Evolutionary conservation across 2,888 invertebrate genomes (phyloP).

Genomic region (Bibio marci): DNA sequence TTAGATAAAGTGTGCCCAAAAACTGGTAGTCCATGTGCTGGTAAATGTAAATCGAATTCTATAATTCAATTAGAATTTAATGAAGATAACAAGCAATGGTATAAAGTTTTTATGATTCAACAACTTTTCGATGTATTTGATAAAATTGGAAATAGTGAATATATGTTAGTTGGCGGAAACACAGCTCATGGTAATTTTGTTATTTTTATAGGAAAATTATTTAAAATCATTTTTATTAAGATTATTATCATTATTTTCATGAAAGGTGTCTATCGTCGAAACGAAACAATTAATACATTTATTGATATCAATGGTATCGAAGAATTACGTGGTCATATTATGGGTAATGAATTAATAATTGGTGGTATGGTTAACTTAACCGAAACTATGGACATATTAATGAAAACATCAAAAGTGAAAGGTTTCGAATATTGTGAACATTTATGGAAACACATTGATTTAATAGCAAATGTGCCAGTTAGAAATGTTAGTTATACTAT

Average conservation of each 20-base stretch:
- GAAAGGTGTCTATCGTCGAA: conserved; percentile 29
- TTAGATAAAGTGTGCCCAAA: conserved; percentile 23
- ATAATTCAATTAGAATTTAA: conserved; percentile 11
- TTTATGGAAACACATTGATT: conserved; percentile 36
- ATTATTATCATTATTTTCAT: no score
- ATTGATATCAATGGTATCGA: conserved; percentile 44
- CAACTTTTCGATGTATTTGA: conserved; percentile 38
- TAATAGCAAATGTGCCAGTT: conserved; percentile 48
- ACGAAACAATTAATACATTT: conserved; percentile 31
- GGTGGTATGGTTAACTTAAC: conserved; percentile 38
- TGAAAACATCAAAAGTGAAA: conserved; percentile 18
- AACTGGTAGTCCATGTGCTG: conserved; percentile 23
- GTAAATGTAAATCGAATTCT: conserved; percentile 18
- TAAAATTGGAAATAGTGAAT: conserved; percentile 30
- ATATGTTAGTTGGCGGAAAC: conserved; percentile 52
- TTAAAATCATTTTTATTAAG: conserved; percentile 18
- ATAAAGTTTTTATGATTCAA: conserved; percentile 36
- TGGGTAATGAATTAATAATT: conserved; percentile 16
- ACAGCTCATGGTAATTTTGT: conserved; percentile 39
- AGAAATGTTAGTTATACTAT: conserved; percentile 42
- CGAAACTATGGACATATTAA: conserved; percentile 32
- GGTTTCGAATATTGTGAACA: conserved; percentile 36
- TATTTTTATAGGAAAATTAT: conserved; percentile 9
- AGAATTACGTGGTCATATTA: conserved; percentile 27
- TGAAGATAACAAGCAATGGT: conserved; percentile 31